Evolutionary conservation across 1,140 invertebrate genomes (phyloP).

Genomic region (Sitodiplosis mosellana): DNA sequence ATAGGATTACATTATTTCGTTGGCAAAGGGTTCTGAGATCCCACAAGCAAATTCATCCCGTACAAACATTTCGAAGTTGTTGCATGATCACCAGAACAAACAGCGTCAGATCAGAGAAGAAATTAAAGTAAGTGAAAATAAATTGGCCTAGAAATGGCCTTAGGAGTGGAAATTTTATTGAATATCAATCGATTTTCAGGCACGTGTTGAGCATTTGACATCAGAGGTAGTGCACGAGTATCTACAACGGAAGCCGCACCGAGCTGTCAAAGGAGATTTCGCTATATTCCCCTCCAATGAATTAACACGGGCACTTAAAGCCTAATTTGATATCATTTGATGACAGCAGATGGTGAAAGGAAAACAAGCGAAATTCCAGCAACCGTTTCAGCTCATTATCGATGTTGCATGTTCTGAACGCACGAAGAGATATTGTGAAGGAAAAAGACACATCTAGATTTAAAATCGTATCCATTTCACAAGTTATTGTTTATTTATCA

Average conservation of each 20-base stretch:
- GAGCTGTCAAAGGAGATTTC: constrained; percentile 18
- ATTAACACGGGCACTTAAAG: constrained; percentile 18
- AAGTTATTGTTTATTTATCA: too few relatives aligned
- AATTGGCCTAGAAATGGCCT: not conserved
- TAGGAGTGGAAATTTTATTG: not conserved
- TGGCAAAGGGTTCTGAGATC: constrained; percentile 8
- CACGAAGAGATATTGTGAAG: too few relatives aligned
- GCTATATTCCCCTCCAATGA: constrained; percentile 22
- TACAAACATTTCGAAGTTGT: constrained; percentile 3
- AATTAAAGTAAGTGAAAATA: constrained; percentile 3
- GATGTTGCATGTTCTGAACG: too few relatives aligned
- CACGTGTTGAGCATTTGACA: constrained; percentile 14
- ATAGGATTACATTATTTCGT: constrained; percentile 20
- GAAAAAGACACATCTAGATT: too few relatives aligned
- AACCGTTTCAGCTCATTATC: too few relatives aligned
- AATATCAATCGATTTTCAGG: not conserved
- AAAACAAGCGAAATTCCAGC: too few relatives aligned
- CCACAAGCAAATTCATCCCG: constrained; percentile 7
- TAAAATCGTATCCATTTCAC: too few relatives aligned
- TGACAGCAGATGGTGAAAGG: too few relatives aligned
- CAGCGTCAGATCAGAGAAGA: constrained; percentile 11
- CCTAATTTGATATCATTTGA: too few relatives aligned
- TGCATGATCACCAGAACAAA: constrained; percentile 6
- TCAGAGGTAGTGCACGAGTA: constrained; percentile 21
- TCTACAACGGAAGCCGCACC: constrained; percentile 21